Evolutionary conservation across 1,140 invertebrate species (phyloP).

Genomic region (Colletes gigas): DNA sequence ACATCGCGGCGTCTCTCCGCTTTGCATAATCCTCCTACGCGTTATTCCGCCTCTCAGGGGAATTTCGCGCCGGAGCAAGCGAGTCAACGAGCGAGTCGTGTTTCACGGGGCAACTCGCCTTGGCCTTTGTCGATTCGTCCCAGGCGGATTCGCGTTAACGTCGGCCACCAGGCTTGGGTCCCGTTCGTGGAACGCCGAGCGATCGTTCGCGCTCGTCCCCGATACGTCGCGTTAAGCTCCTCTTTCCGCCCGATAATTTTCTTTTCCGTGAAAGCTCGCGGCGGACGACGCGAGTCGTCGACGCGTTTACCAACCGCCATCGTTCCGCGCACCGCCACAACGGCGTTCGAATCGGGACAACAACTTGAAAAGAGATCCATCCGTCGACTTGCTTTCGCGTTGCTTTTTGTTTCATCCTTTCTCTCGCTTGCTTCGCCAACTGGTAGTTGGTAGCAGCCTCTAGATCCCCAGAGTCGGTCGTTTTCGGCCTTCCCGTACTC

Average conservation of each 20-base stretch:
- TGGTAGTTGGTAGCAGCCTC: too few species aligned
- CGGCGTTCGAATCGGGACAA: too few species aligned
- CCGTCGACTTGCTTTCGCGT: too few species aligned
- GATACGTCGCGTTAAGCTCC: conserved; percentile 17
- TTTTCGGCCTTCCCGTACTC: too few species aligned
- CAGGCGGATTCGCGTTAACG: conserved; percentile 15
- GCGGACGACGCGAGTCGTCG: conserved; percentile 32
- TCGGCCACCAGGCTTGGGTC: conserved; percentile 15
- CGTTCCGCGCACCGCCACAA: too few species aligned
- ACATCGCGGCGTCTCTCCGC: conserved; percentile 16
- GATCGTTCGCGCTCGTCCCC: background rate
- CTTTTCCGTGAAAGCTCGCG: conserved; percentile 49
- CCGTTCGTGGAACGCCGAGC: conserved; percentile 50
- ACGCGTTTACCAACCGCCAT: background rate
- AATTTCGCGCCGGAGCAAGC: conserved; percentile 44
- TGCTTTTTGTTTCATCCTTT: too few species aligned
- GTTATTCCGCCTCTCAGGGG: conserved; percentile 47
- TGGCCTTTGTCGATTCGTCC: conserved; percentile 68
- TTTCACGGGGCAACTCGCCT: conserved; percentile 69
- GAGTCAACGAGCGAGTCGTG: conserved; percentile 31
- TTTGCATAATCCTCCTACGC: conserved; percentile 64
- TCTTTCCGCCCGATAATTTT: conserved; percentile 27
- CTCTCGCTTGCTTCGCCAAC: too few species aligned
- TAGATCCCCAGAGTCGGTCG: too few species aligned
- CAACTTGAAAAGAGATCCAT: too few species aligned